Percentiles rank a stretch among this genome's conserved stretches.
Evolutionary conservation across 30 jellyfish, hydroid and myxozoan species (phyloP).

Genomic region (Hydractinia echinata): DNA sequence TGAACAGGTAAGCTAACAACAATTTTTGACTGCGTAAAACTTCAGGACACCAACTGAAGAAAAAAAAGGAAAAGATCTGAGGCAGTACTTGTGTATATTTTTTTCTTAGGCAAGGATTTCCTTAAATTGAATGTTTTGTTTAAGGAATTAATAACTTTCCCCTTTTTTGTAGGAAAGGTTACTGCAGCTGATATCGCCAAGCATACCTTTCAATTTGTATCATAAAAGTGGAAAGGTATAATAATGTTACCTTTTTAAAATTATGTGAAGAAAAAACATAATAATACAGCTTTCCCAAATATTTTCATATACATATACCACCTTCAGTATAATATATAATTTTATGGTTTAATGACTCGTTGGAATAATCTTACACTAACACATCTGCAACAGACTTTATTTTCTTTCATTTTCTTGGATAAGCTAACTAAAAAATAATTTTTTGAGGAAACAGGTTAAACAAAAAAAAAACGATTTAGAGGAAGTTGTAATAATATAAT

Average conservation of each 20-base stretch:
- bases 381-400: too few species aligned
- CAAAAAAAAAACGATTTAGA: too few species aligned
- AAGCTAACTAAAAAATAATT: too few species aligned
- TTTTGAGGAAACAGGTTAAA: too few species aligned
- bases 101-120: background rate
- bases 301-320: background rate
- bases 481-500: too few species aligned
- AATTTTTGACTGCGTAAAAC: background rate
- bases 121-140: background rate
- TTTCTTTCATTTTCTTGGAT: too few species aligned
- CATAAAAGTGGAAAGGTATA: constrained; percentile 85
- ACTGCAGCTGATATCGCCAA: constrained; percentile 78
- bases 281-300: background rate
- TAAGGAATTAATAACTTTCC: background rate
- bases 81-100: too few species aligned
- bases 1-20: constrained; percentile 61
- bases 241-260: background rate
- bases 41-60: background rate
- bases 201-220: constrained; percentile 67
- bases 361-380: too few species aligned
- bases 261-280: background rate
- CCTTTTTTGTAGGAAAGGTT: constrained; percentile 54
- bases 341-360: too few species aligned
- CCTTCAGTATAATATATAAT: too few species aligned
- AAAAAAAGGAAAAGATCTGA: background rate